Conservation (phyloP, 35 echinoderm and acorn worm species). For the Ophiothrix spiculata region DNA sequence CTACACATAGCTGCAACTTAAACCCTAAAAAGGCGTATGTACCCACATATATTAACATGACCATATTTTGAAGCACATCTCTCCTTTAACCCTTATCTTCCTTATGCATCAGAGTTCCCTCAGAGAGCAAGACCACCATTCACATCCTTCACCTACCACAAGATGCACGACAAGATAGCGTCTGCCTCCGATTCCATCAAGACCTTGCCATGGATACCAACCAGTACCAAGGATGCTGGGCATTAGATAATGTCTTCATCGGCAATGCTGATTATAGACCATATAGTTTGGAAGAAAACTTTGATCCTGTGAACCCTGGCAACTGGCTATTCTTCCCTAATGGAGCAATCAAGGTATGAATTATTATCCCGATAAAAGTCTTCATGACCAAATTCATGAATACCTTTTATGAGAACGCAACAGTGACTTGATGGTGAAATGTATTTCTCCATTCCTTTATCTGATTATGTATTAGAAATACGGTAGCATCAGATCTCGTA, state of each 20-base stretch:
- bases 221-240: conserved; percentile 79
- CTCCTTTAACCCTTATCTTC: no score
- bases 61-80: no score
- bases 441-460: no score
- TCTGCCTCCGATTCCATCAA: conserved; percentile 76
- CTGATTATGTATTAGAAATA: no score
- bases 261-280: conserved; percentile 69
- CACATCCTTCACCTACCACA: conserved; percentile 89
- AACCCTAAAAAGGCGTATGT: no score
- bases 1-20: no score
- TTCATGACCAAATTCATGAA: no score
- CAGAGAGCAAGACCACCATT: conserved; percentile 61
- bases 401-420: no score
- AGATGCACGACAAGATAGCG: conserved; percentile 65
- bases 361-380: no score
- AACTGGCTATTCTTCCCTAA: conserved; percentile 92
- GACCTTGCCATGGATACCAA: conserved; percentile 80
- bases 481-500: no score
- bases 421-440: no score
- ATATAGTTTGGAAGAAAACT: conserved; percentile 56
- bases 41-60: no score
- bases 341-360: conserved; percentile 70
- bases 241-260: conserved; percentile 82
- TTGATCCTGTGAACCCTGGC: conserved; percentile 74
- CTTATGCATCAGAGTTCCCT: conserved; percentile 46